Conservation (phyloP, 2,113 vertebrate genomes). For the Lipophrys pholis region DNA sequence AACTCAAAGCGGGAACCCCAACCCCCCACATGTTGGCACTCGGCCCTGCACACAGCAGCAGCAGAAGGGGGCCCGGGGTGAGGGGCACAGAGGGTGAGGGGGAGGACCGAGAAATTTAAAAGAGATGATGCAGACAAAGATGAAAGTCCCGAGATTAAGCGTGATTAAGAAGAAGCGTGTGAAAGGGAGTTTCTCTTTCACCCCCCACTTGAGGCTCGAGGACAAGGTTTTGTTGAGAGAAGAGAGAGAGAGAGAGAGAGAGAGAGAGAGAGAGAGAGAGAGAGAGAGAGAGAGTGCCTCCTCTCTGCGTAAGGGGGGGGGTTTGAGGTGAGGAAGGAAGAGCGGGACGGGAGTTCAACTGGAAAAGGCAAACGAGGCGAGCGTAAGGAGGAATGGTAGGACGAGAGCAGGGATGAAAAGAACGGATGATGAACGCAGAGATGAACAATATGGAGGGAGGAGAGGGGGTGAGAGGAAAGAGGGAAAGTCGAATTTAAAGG, state of each 20-base stretch:
- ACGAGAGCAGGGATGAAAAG: background rate
- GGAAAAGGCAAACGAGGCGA: background rate
- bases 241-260: background rate
- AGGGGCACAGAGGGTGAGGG: background rate
- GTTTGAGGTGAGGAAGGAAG: background rate
- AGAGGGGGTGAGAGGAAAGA: background rate
- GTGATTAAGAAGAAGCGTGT: constrained; percentile 15
- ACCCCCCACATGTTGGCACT: constrained; percentile 36
- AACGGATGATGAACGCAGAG: constrained; percentile 14
- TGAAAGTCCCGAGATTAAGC: constrained; percentile 22
- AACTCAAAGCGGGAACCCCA: constrained; percentile 24
- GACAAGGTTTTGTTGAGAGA: constrained; percentile 6
- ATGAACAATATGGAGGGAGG: constrained; percentile 27
- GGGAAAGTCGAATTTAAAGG: background rate
- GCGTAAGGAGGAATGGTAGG: background rate
- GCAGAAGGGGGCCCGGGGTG: constrained; percentile 14
- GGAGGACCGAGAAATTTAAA: constrained; percentile 7
- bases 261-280: no score
- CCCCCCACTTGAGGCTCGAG: background rate
- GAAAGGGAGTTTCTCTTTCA: constrained; percentile 31
- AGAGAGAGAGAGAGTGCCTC: no score
- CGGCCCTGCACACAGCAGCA: constrained; percentile 17
- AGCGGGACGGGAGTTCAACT: background rate
- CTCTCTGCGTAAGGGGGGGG: no score
- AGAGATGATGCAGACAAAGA: constrained; percentile 23